Evolutionary conservation across 2,797 vertebrate species (phyloP), one percentile per base, ranked within the genome.

Genomic region (Leptodactylus fallax): DNA sequence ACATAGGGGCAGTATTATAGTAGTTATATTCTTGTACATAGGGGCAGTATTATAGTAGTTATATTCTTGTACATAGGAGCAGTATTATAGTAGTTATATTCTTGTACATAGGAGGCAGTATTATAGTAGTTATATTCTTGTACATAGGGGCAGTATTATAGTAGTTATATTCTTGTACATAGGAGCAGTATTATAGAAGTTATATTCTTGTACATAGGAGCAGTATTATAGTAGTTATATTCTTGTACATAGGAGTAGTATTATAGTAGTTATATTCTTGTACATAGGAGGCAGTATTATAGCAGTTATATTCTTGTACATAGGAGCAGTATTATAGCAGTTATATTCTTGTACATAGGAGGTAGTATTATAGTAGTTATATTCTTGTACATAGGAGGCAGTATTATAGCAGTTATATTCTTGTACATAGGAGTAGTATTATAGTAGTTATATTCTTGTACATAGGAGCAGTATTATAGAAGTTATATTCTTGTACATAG

Each of bases 221-320:
- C 65, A 69, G 65, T 69, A 36, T 65, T n/a, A 61, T 61, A 61
- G 60, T 61, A 61, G 19, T 61, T 61, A 61, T 61, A 61, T 61
- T 61, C 60, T 25, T 65, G 61, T 65, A 65, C 4, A 65, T 65
- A 65, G 61, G 61, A 25, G 61, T 21, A 65, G 61, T 65, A 65
- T 69, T 69, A 69, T 69, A 69, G 65, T 69, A 69, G 65, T 36
- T 71, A 71, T 71, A 71, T 71, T 71, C 27, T 71, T 71, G 69
- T 71, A 71, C 3, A 71, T 71, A 71, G 36, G 69, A 10, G 65
- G 21, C 67, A 69, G 67, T 69, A 27, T 69, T 69, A 69, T 69
- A 36, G 67, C 36, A 69, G 67, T 36, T 69, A 69, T 71, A 71
- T 71, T 71, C 69, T 71, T 71, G 69, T 71, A 71, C 14, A 71